phyloP scores from a whole-genome alignment of 2,888 invertebrate genomes.

The Diplolepis rosae region DNA sequence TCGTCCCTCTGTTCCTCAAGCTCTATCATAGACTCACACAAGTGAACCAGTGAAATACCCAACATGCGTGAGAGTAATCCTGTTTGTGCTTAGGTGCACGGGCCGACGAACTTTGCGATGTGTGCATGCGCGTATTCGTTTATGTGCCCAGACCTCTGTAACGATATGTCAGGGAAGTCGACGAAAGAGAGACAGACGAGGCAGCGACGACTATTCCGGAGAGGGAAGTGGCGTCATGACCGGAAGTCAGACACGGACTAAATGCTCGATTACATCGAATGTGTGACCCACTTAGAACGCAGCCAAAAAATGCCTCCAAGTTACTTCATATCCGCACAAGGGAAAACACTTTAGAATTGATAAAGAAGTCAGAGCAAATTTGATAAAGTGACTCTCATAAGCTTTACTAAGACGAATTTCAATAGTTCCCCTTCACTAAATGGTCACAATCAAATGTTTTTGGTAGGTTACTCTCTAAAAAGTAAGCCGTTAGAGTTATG shows the following conservation, averaged over 20 bases:
- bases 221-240: conserved; percentile 21
- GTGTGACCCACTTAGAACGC: conserved; percentile 29
- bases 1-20: conserved; percentile 52
- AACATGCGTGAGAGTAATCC: conserved; percentile 12
- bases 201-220: neutral
- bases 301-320: conserved; percentile 13
- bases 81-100: neutral
- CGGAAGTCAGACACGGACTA: conserved; percentile 10
- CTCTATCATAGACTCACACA: conserved; percentile 36
- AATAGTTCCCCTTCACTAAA: no score
- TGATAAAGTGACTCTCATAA: neutral
- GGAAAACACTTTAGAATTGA: conserved; percentile 22
- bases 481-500: no score
- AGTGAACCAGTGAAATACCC: conserved; percentile 10
- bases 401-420: no score
- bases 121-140: conserved; percentile 21
- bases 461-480: no score
- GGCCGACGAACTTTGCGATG: conserved; percentile 10
- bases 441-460: no score
- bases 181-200: conserved; percentile 1
- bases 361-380: conserved; percentile 10
- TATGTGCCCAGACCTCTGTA: conserved; percentile 2
- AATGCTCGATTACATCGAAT: conserved; percentile 21
- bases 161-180: conserved; percentile 25
- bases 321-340: conserved; percentile 22